Evolutionary conservation across 2,888 invertebrate species (phyloP), one percentile per base, ranked within the genome.

Genomic region (Resseliella maxima): DNA sequence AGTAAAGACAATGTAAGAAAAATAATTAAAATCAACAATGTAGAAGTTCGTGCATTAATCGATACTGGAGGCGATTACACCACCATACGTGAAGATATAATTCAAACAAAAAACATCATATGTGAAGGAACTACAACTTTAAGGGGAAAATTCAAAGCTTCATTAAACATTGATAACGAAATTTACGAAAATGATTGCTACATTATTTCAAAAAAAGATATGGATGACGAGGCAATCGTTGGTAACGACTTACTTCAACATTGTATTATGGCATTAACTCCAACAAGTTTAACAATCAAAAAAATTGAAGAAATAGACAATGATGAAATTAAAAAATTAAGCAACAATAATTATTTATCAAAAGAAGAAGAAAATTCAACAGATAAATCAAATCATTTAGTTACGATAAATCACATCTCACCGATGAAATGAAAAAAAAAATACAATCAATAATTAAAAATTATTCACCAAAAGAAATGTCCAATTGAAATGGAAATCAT

Each of bases 401-500:
- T n/a, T n/a, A n/a, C n/a, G n/a, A n/a, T n/a, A n/a, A n/a, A n/a
- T n/a, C n/a, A n/a, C n/a, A n/a, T n/a, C n/a, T n/a, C n/a, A n/a
- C n/a, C n/a, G 6, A 72, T 27, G 35, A 72, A 27, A 27, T 18
- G 35, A 15, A 27, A 72, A 27, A 27, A 72, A 72, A 72, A 27
- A 27, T 27, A 24, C 3, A 35, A 72, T 50, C 18, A n/a, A n/a
- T 50, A 21, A 50, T 50, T 3, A 21, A 18, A 50, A 50, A 50
- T 18, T 50, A 50, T 50, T 50, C 50, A 50, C 50, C 50, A 50
- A 50, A 18, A 50, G 3, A 18, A 50, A 18, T 50, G 12, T 18
- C 50, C 50, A 15, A 50, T 50, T 18, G 50, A 50, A 21, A 50
- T 50, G 50, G 50, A 88, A 50, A 89, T 90, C 24, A 86, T 90